phyloP scores from a whole-genome alignment of 1,140 invertebrate species.

The Listronotus bonariensis region DNA sequence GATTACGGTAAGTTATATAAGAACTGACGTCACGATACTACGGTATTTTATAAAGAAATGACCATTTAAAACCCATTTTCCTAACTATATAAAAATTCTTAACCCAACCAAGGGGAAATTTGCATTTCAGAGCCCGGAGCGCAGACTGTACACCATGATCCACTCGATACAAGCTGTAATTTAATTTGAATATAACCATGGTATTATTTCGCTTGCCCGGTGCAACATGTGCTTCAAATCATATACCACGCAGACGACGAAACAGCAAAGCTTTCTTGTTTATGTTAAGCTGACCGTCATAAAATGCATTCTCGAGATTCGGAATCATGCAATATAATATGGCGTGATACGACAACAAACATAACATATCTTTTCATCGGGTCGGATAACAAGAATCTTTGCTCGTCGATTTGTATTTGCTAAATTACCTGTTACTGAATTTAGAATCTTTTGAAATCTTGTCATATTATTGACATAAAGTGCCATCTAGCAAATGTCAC shows the following conservation, averaged over 20 bases:
- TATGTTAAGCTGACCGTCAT: slow-evolving; percentile 46
- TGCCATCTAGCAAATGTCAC: too few relatives aligned
- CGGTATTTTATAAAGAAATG: too few relatives aligned
- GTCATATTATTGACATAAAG: not conserved
- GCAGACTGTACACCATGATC: slow-evolving; percentile 9
- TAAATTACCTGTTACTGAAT: slow-evolving; percentile 6
- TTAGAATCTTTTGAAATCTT: not conserved
- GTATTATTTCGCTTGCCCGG: slow-evolving; percentile 39
- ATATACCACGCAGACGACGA: slow-evolving; percentile 47
- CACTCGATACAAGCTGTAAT: slow-evolving; percentile 37
- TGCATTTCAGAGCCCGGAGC: slow-evolving; percentile 25
- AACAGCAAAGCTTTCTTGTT: slow-evolving; percentile 49
- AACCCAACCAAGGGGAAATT: slow-evolving; percentile 10
- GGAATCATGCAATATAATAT: slow-evolving; percentile 49
- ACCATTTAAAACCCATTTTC: too few relatives aligned
- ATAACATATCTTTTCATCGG: slow-evolving; percentile 34
- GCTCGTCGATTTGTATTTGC: slow-evolving; percentile 23
- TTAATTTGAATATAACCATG: slow-evolving; percentile 49
- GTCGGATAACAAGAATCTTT: slow-evolving; percentile 27
- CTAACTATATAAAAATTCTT: too few relatives aligned
- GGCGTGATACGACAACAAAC: slow-evolving; percentile 39
- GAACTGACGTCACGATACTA: too few relatives aligned
- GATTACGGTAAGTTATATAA: too few relatives aligned
- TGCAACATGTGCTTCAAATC: slow-evolving; percentile 52
- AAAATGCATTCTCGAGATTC: slow-evolving; percentile 46